Evolutionary conservation across 2,888 invertebrate genomes (phyloP), one percentile per base, ranked within the genome.

Genomic region (Isoperla grammatica): DNA sequence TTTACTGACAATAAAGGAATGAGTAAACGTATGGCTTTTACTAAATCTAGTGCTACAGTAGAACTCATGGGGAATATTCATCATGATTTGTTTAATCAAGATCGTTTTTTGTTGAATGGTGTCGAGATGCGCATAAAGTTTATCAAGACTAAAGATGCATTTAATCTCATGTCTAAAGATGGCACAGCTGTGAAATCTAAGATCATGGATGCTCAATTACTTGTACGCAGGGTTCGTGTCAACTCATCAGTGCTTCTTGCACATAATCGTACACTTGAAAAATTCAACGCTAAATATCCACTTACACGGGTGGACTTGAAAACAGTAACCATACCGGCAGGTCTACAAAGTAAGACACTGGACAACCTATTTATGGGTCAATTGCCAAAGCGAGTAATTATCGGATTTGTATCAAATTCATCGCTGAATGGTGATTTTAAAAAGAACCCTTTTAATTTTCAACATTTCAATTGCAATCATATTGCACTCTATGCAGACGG

Each of bases 351-450:
- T 9, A 67, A 69, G 57, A 62, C 67, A 0, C 61, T 70, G n/a
- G n/a, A 72, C 49, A 70, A 71, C 53, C 40, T 71, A 8, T 69
- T 70, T 57, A 39, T 66, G 2, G 69, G 69, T 1, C 67, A 67
- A 56, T 53, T 71, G n/a, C 72, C 72, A 1, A 67, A 67, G 59
- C 61, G 68, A 45, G 60, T 71, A 9, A 63, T 71, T 17, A 22
- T 72, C n/a, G 68, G 67, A 4, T 68, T 71, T 53, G 67, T 67
- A 1, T 49, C 64, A 45, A 67, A 68, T 40, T 64, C 49, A 58
- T 59, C 66, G 3, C 11, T 40, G n/a, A 40, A 40, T 40, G 40
- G 40, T 6, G 12, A 40, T 40, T 40, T 40, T 40, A 40, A 12
- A 12, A 12, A 13, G 15, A 40, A 40, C 11, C 40, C 40, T 5